Evolutionary conservation across 2,797 vertebrate genomes (phyloP), one percentile per base, ranked within the genome.

Genomic region (Enteromius unitaeniatus): DNA sequence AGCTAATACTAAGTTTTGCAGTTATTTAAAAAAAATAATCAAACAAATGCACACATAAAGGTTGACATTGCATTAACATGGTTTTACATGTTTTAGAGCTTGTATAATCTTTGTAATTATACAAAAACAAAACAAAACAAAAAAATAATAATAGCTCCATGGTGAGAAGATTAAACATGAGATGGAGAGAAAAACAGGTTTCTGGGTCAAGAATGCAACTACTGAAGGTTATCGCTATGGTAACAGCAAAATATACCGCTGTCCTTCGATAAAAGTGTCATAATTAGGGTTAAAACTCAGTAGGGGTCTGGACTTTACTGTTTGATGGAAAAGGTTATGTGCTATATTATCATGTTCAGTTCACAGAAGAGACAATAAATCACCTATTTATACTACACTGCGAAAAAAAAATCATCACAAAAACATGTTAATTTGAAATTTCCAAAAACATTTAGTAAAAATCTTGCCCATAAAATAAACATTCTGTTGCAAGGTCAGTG

Each of bases 241-340:
- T 69, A 81, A 78, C 77, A 14, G 76, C 65, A 55, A 74, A 82
- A 55, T 65, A 78, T 55, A 55, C 45, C 11, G 23, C 70, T 17
- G 47, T 81, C n/a, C 64, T 42, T 65, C 13, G 62, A 34, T 55
- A 58, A 42, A 62, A 81, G 42, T 79, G 70, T 60, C 74, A 67
- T 79, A 84, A 86, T 87, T 51, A 80, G 79, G 70, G 84, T 77
- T 84, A 84, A 82, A 84, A 77, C 70, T 58, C 86, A 82, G 79
- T 40, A 14, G 72, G 88, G 49, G 75, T 67, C 58, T 51, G 78
- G 64, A 42, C 45, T 82, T 73, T 80, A 60, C 40, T 34, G 42
- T 82, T 74, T 55, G 49, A 83, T 58, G 21, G 23, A 78, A 79
- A 51, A 69, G 28, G 40, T 42, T 68, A 79, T 58, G 75, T 75